phyloP scores from a whole-genome alignment of 2,113 vertebrate genomes.

The Pipra filicauda region DNA sequence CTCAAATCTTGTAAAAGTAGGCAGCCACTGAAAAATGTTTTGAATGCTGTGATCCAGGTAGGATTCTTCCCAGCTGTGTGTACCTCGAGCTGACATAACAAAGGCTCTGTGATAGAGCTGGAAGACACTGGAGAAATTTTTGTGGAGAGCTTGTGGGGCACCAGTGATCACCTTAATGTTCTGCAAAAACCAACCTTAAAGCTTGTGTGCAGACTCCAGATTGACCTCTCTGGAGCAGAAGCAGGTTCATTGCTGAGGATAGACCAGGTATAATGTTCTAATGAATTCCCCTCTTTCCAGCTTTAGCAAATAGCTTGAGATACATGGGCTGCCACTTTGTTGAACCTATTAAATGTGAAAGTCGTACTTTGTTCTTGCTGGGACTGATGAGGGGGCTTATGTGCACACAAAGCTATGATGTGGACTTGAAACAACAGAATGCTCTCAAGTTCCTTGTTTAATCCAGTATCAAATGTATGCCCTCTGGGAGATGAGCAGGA shows the following conservation, averaged over 20 bases:
- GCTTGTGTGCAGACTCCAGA: neutral
- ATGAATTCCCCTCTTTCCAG: neutral
- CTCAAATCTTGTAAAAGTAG: neutral
- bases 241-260: neutral
- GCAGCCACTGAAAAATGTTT: neutral
- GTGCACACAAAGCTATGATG: neutral
- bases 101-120: neutral
- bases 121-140: neutral
- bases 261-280: neutral
- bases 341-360: neutral
- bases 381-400: neutral
- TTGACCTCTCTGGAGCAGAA: neutral
- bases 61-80: neutral
- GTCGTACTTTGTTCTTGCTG: neutral
- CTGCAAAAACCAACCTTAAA: neutral
- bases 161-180: neutral
- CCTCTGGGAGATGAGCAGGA: neutral
- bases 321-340: neutral
- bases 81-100: neutral
- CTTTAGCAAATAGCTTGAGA: neutral
- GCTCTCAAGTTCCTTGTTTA: neutral
- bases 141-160: neutral
- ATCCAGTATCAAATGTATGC: neutral
- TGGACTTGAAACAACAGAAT: neutral
- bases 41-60: neutral